phyloP scores from a whole-genome alignment of 2,113 vertebrate genomes.

The Rissa tridactyla region DNA sequence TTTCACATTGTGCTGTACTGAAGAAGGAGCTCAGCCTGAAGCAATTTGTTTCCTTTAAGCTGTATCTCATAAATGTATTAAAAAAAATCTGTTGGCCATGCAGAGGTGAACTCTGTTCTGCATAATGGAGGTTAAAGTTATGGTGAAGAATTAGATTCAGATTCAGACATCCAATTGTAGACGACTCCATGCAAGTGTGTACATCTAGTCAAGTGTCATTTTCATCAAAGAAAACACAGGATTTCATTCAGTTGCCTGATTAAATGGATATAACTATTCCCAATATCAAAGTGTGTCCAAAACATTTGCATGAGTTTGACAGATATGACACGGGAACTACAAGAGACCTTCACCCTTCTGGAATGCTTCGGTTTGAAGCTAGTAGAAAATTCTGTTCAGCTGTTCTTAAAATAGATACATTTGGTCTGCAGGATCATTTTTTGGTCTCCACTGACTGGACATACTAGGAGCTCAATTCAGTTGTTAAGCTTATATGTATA shows the following conservation, averaged over 20 bases:
- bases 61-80: background rate
- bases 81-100: background rate
- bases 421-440: background rate
- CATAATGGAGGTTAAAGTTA: background rate
- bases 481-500: background rate
- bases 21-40: background rate
- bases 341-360: background rate
- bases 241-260: background rate
- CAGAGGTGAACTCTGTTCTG: background rate
- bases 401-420: background rate
- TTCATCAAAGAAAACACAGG: background rate
- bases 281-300: background rate
- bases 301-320: background rate
- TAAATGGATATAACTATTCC: background rate
- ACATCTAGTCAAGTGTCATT: background rate
- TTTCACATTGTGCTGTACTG: background rate
- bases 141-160: background rate
- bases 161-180: background rate
- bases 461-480: background rate
- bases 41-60: background rate
- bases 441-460: background rate
- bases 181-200: background rate
- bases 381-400: background rate
- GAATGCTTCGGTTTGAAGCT: background rate
- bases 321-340: accelerated